Conservation (phyloP, 2,113 vertebrate species). For the Thomomys bottae region DNA sequence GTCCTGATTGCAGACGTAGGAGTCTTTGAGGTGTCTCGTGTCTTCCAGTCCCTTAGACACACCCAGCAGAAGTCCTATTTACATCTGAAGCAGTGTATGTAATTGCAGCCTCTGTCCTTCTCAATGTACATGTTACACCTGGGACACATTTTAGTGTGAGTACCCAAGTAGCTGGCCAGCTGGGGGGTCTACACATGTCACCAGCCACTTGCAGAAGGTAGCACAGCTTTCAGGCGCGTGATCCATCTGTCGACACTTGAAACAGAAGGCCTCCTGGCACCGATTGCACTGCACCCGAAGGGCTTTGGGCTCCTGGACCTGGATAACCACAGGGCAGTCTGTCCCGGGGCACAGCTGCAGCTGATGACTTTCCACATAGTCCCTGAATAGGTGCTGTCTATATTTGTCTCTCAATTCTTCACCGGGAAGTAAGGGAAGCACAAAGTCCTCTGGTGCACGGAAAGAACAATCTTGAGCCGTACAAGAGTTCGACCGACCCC, state of each 20-base stretch:
- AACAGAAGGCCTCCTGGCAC: constrained; percentile 99
- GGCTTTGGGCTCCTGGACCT: constrained; percentile 97
- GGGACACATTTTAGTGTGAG: constrained; percentile 99
- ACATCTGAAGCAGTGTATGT: constrained; percentile 86
- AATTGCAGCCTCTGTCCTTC: constrained; percentile 99
- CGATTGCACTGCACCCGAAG: constrained; percentile 98
- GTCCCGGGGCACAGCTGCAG: constrained; percentile 98
- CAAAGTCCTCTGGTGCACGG: constrained; percentile 97
- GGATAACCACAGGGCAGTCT: constrained; percentile 99
- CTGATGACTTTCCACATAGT: constrained; percentile 99
- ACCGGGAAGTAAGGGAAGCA: constrained; percentile 95
- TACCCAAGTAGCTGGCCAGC: constrained; percentile 99
- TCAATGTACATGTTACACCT: constrained; percentile 99
- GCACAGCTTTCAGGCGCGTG: constrained; percentile 97
- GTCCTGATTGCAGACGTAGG: too few relatives aligned
- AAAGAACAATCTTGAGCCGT: constrained; percentile 99
- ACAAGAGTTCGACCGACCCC: constrained; percentile 96
- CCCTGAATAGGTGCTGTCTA: constrained; percentile 99
- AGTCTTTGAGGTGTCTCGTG: too few relatives aligned
- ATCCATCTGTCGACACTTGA: constrained; percentile 99
- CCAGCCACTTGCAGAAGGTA: constrained; percentile 98
- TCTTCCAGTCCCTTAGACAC: too few relatives aligned
- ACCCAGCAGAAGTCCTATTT: too few relatives aligned
- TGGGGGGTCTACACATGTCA: constrained; percentile 98
- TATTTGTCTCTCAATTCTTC: constrained; percentile 99